These are phyloP conservation scores for Drosophila athabasca DNA, from an alignment of 1,140 invertebrate species.

Conservation along the genomic window DNA sequence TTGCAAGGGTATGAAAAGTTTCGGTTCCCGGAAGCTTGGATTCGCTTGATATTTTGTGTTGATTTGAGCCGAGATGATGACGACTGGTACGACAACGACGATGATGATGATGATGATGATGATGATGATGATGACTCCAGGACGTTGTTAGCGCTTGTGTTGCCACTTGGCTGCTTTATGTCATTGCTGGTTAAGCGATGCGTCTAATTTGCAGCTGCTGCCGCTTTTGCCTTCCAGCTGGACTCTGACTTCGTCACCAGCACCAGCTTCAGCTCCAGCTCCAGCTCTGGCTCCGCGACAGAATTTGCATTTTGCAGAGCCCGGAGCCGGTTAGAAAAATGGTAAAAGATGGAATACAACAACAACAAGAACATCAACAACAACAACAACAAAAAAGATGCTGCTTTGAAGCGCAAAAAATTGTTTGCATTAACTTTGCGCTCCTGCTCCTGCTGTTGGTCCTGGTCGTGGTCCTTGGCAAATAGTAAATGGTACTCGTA, in stretches of 20 bases:
- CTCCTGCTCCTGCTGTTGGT: not conserved
- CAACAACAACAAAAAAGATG: not conserved
- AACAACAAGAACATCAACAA: not conserved
- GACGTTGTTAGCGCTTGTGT: constrained; percentile 49
- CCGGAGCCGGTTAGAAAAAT: too few relatives aligned
- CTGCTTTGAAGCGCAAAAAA: constrained; percentile 33
- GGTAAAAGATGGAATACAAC: not conserved
- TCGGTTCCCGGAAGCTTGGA: constrained; percentile 1
- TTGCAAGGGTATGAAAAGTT: too few relatives aligned
- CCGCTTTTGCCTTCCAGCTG: too few relatives aligned
- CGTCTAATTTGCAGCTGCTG: constrained; percentile 78
- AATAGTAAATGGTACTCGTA: constrained; percentile 10
- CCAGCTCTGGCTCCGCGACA: too few relatives aligned
- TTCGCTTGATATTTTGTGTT: constrained; percentile 25
- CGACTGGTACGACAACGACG: constrained; percentile 1
- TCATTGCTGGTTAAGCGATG: constrained; percentile 79
- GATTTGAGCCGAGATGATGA: constrained; percentile 17
- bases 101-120: constrained; percentile 23
- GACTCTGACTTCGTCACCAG: too few relatives aligned
- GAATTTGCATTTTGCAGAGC: constrained; percentile 56
- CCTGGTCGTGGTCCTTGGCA: not conserved
- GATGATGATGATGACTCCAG: constrained; percentile 30
- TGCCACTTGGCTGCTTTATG: constrained; percentile 73
- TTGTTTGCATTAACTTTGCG: constrained; percentile 63
- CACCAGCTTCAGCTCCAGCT: too few relatives aligned